A percentile compares a stretch with the other conserved stretches of the same genome.
phyloP scores from a whole-genome alignment of 2,113 vertebrate genomes.

The Oreochromis niloticus region DNA sequence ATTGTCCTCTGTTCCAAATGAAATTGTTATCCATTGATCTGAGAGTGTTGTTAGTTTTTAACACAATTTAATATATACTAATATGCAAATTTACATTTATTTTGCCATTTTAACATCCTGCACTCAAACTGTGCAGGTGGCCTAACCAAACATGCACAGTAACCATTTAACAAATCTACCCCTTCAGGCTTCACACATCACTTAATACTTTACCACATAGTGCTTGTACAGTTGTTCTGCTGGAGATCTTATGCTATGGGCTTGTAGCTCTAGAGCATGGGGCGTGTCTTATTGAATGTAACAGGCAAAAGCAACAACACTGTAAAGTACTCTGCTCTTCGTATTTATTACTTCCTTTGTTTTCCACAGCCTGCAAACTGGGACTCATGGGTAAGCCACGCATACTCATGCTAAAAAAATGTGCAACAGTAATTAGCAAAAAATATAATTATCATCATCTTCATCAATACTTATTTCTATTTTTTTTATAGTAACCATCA shows the following conservation, averaged over 20 bases:
- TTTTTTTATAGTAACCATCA: neutral
- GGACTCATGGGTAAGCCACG: constrained; percentile 65
- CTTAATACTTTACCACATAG: neutral
- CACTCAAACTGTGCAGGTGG: neutral
- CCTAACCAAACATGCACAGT: neutral
- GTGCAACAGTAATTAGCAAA: neutral
- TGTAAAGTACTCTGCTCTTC: neutral
- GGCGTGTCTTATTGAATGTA: neutral
- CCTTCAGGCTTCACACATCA: neutral
- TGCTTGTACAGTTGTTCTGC: constrained; percentile 16
- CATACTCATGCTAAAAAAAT: neutral
- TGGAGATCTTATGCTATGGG: neutral
- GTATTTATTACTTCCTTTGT: neutral
- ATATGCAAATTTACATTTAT: neutral
- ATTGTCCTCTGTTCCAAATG: neutral
- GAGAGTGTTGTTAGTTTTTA: neutral
- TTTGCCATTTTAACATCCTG: neutral
- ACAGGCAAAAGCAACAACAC: neutral
- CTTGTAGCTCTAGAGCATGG: constrained; percentile 39
- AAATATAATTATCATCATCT: neutral
- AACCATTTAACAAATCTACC: neutral
- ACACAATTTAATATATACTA: neutral
- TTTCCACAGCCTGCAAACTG: constrained; percentile 54
- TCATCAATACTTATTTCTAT: neutral
- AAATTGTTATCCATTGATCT: neutral